These are phyloP conservation scores for Tachystola acroxantha DNA, from an alignment of 2,888 invertebrate species.

Conservation along the genomic window DNA sequence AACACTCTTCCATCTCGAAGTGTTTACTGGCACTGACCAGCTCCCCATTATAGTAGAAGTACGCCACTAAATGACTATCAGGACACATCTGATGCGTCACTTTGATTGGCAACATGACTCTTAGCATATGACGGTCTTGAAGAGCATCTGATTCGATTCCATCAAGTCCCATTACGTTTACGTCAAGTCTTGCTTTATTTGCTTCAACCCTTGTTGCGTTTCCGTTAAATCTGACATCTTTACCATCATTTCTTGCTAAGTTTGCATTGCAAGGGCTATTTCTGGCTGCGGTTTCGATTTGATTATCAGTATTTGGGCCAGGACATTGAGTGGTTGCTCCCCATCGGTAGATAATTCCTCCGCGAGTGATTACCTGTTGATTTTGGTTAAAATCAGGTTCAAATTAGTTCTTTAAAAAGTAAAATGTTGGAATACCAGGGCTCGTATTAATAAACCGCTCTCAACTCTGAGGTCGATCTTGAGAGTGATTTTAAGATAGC, in stretches of 20 bases:
- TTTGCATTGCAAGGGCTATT: conserved; percentile 35
- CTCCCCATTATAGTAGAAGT: conserved; percentile 75
- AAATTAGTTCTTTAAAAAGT: too few species aligned
- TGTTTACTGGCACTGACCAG: conserved; percentile 75
- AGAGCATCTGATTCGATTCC: conserved; percentile 32
- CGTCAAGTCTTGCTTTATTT: conserved; percentile 11
- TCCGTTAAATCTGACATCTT: conserved; percentile 10
- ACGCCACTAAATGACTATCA: conserved; percentile 71
- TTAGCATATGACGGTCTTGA: conserved; percentile 43
- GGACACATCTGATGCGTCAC: conserved; percentile 74
- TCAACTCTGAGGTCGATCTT: too few species aligned
- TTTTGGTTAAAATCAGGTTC: too few species aligned
- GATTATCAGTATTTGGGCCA: conserved; percentile 32
- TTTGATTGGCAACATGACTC: conserved; percentile 60
- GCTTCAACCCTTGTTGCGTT: conserved; percentile 12
- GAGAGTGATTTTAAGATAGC: too few species aligned
- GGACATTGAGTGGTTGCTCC: conserved; percentile 70
- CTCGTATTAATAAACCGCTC: too few species aligned
- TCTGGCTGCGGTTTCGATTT: conserved; percentile 37
- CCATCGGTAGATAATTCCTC: conserved; percentile 67
- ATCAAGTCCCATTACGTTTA: conserved; percentile 12
- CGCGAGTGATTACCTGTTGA: conserved; percentile 60
- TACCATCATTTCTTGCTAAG: conserved; percentile 11
- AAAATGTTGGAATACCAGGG: too few species aligned
- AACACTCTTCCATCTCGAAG: conserved; percentile 76